These are phyloP conservation scores for Mico argentatus DNA, from an alignment of 2,797 vertebrate genomes.

Conservation along the genomic window DNA sequence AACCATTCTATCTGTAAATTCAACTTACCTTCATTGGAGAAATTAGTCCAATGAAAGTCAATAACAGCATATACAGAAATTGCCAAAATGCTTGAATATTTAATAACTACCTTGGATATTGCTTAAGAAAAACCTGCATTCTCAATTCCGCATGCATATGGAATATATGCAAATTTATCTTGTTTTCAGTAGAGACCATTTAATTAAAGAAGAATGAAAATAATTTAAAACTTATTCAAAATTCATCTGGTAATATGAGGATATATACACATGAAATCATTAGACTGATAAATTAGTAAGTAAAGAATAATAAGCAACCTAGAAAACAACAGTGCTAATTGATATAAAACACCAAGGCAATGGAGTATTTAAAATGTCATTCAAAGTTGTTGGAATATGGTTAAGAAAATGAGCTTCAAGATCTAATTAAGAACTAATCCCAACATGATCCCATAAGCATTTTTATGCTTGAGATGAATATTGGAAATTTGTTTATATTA, in stretches of 20 bases:
- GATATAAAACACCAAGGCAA: constrained; percentile 15
- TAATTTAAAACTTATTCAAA: constrained; percentile 33
- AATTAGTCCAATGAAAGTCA: not conserved
- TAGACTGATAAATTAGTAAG: constrained; percentile 35
- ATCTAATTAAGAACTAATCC: constrained; percentile 28
- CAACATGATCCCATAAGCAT: not conserved
- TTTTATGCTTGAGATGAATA: constrained; percentile 19
- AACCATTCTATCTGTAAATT: not conserved
- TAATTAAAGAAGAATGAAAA: constrained; percentile 54
- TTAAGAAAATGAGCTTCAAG: constrained; percentile 47
- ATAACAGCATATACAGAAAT: constrained; percentile 2
- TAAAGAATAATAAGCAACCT: not conserved
- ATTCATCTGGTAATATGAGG: not conserved
- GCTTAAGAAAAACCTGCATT: not conserved
- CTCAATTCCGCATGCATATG: not conserved
- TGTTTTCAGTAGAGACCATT: not conserved
- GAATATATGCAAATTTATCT: constrained; percentile 14
- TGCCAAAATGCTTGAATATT: not conserved
- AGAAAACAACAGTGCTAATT: constrained; percentile 24
- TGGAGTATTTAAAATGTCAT: not conserved
- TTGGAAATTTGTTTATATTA: constrained; percentile 34
- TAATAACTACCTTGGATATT: constrained; percentile 44
- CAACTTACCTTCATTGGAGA: not conserved
- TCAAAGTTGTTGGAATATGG: constrained; percentile 12
- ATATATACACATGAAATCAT: not conserved